Evolutionary conservation across 1,140 invertebrate species (phyloP).

Genomic region (Zaprionus lachaisei): DNA sequence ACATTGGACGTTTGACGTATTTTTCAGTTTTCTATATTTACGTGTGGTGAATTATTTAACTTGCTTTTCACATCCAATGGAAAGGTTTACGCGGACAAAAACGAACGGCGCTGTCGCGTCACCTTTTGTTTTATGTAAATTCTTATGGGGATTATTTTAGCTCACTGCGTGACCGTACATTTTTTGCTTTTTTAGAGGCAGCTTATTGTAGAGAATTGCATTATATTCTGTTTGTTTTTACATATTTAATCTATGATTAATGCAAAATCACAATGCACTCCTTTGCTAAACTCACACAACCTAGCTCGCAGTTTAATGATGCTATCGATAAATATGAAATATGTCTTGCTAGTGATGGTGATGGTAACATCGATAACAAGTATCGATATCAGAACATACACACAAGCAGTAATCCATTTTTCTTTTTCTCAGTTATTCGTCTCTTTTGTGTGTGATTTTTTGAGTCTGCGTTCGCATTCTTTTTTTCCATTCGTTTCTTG

Average conservation of each 20-base stretch:
- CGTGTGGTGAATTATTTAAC: slow-evolving; percentile 48
- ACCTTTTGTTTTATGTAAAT: slow-evolving; percentile 68
- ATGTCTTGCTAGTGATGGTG: slow-evolving; percentile 38
- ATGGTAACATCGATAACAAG: slow-evolving; percentile 12
- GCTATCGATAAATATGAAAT: slow-evolving; percentile 54
- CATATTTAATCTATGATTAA: slow-evolving; percentile 68
- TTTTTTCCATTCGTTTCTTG: slow-evolving; percentile 17
- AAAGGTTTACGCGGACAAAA: slow-evolving; percentile 42
- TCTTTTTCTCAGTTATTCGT: slow-evolving; percentile 37
- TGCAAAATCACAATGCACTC: slow-evolving; percentile 66
- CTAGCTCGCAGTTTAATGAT: slow-evolving; percentile 47
- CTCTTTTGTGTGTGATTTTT: slow-evolving; percentile 37
- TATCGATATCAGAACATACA: slow-evolving; percentile 26
- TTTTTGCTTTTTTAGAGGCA: slow-evolving; percentile 29
- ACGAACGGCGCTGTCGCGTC: slow-evolving; percentile 54
- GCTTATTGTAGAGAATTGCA: slow-evolving; percentile 15
- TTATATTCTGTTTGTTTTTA: slow-evolving; percentile 40
- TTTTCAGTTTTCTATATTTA: slow-evolving; percentile 48
- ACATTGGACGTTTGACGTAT: slow-evolving; percentile 42
- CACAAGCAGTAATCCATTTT: slow-evolving; percentile 38
- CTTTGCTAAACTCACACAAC: slow-evolving; percentile 53
- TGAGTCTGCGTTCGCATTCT: slow-evolving; percentile 60
- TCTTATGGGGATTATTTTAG: slow-evolving; percentile 33
- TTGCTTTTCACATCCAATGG: slow-evolving; percentile 31
- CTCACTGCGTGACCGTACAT: slow-evolving; percentile 28